Percentiles rank a stretch among this genome's conserved stretches.
Conservation (phyloP, 2,888 invertebrate genomes). For the Noctua janthe region DNA sequence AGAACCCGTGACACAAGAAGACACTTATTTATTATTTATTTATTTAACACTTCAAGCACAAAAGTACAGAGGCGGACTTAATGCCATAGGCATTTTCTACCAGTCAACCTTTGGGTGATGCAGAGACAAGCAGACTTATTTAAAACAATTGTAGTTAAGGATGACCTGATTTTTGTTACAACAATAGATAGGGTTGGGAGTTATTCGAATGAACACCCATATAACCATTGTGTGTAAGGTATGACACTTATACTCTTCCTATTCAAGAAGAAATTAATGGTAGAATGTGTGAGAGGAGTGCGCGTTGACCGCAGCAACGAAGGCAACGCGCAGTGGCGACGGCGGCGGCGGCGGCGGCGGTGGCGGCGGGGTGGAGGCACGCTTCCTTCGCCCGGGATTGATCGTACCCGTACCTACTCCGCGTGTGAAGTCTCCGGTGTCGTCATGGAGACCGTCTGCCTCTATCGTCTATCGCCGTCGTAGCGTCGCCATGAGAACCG, state of each 20-base stretch:
- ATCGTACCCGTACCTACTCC: conserved; percentile 78
- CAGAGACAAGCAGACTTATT: neutral
- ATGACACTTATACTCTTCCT: neutral
- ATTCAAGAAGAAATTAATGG: conserved; percentile 8
- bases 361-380: conserved; percentile 71
- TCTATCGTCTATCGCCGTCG: conserved; percentile 82
- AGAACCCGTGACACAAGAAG: too few relatives aligned
- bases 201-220: neutral
- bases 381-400: conserved; percentile 84
- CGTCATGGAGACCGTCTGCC: conserved; percentile 86
- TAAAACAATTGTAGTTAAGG: neutral
- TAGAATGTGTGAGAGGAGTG: conserved; percentile 67
- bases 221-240: neutral
- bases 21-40: neutral
- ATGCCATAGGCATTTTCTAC: too few relatives aligned
- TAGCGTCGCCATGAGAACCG: conserved; percentile 68
- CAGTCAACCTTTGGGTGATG: too few relatives aligned
- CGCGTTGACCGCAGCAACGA: conserved; percentile 68
- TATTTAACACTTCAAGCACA: too few relatives aligned
- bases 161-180: neutral
- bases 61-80: too few relatives aligned
- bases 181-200: neutral
- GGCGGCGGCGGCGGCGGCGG: conserved; percentile 52
- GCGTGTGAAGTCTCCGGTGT: conserved; percentile 80
- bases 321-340: conserved; percentile 54